A percentile compares a stretch with the other conserved stretches of the same genome.
phyloP scores from a whole-genome alignment of 2,888 invertebrate genomes.

The Patella pellucida region DNA sequence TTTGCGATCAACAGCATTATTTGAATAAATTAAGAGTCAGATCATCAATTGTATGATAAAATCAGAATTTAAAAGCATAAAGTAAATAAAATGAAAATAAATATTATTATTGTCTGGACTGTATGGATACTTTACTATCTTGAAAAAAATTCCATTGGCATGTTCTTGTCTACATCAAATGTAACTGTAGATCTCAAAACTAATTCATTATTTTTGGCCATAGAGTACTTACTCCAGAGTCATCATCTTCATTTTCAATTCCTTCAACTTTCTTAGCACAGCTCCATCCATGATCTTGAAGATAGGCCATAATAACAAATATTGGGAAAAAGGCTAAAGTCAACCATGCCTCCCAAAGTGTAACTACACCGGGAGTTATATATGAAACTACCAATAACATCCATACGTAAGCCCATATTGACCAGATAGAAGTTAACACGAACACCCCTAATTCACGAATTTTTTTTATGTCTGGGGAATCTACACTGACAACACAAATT shows the following conservation, averaged over 20 bases:
- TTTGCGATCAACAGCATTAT: no score
- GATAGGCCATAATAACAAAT: conserved; percentile 64
- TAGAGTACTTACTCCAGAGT: no score
- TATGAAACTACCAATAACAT: conserved; percentile 63
- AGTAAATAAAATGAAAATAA: no score
- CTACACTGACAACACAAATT: conserved; percentile 63
- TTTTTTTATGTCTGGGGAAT: conserved; percentile 48
- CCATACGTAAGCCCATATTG: conserved; percentile 69
- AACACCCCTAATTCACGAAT: conserved; percentile 67
- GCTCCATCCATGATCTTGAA: conserved; percentile 65
- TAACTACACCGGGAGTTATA: conserved; percentile 56
- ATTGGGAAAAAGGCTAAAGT: conserved; percentile 64
- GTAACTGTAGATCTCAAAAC: no score
- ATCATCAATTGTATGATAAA: no score
- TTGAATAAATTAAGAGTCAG: no score
- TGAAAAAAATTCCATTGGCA: no score
- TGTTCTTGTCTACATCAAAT: no score
- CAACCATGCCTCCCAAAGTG: conserved; percentile 66
- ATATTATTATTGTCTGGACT: no score
- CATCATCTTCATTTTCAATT: conserved; percentile 32
- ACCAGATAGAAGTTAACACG: conserved; percentile 61
- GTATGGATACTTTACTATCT: no score
- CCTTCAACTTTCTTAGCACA: conserved; percentile 45
- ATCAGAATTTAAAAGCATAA: no score
- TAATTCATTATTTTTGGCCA: no score